phyloP scores from a whole-genome alignment of 1,140 invertebrate genomes.

The Macrocentrus cingulum region DNA sequence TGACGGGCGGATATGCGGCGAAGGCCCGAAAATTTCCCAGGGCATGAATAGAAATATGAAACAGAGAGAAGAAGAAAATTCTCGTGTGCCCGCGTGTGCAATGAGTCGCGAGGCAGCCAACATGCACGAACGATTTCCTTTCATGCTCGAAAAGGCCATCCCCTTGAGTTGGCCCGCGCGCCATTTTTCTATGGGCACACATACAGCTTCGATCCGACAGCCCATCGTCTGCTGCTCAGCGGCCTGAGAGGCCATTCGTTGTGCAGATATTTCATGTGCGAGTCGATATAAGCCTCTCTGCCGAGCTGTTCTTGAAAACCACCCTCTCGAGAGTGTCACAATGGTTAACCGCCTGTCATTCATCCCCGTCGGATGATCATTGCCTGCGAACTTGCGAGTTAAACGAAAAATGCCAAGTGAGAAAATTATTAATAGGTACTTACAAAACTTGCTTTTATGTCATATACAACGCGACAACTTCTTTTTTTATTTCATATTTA shows the following conservation, averaged over 20 bases:
- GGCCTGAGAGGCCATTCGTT: neutral
- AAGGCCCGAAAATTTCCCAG: conserved; percentile 10
- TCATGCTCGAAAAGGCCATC: conserved; percentile 21
- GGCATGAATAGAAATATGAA: conserved; percentile 28
- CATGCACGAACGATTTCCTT: conserved; percentile 26
- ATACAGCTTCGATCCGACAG: neutral
- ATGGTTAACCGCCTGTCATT: no score
- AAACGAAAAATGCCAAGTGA: no score
- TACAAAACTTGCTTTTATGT: no score
- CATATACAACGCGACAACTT: no score
- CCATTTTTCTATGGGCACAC: neutral
- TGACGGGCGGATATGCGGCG: neutral
- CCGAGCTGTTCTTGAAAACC: no score
- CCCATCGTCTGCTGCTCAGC: neutral
- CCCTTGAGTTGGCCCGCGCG: neutral
- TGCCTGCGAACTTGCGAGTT: no score
- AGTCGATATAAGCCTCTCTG: no score
- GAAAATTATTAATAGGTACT: no score
- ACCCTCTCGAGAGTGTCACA: no score
- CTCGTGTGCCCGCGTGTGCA: neutral
- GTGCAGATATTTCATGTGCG: neutral
- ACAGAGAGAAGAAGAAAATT: conserved; percentile 15
- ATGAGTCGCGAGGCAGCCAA: conserved; percentile 12
- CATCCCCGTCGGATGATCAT: no score
- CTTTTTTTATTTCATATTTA: no score